A percentile compares a stretch with the other conserved stretches of the same genome.
Evolutionary conservation across 1,140 invertebrate species (phyloP).

Genomic region (Limonius californicus): DNA sequence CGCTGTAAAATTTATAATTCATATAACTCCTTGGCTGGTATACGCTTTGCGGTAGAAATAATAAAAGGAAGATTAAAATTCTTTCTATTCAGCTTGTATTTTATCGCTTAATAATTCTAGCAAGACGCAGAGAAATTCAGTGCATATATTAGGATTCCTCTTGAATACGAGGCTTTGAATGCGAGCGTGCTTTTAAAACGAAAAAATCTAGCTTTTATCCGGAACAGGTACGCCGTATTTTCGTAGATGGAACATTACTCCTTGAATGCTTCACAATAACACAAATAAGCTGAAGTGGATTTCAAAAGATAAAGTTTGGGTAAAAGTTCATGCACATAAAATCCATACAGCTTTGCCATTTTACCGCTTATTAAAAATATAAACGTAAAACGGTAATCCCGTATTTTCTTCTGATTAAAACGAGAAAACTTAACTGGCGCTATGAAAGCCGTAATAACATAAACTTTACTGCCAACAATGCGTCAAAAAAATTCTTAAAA

Average conservation of each 20-base stretch:
- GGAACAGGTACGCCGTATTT: not conserved
- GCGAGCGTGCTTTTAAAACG: not conserved
- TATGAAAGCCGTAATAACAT: too few relatives aligned
- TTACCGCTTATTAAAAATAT: too few relatives aligned
- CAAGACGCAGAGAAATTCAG: conserved; percentile 6
- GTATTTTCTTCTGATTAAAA: too few relatives aligned
- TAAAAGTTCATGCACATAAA: too few relatives aligned
- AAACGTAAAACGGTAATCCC: too few relatives aligned
- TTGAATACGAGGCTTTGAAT: conserved; percentile 1
- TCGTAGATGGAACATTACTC: not conserved
- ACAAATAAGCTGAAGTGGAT: too few relatives aligned
- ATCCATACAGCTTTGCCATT: too few relatives aligned
- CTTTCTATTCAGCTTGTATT: conserved; percentile 1
- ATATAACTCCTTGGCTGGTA: not conserved
- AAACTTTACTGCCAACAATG: too few relatives aligned
- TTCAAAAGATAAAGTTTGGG: too few relatives aligned
- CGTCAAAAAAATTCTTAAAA: too few relatives aligned
- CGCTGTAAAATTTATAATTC: not conserved
- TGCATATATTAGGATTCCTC: conserved; percentile 10
- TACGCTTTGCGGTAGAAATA: not conserved
- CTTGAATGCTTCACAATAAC: too few relatives aligned
- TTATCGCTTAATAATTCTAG: conserved; percentile 13
- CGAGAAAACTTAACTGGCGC: too few relatives aligned
- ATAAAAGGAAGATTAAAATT: conserved; percentile 8
- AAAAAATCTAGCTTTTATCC: not conserved